phyloP scores from a whole-genome alignment of 1,140 invertebrate species.

The Hycleus phaleratus region DNA sequence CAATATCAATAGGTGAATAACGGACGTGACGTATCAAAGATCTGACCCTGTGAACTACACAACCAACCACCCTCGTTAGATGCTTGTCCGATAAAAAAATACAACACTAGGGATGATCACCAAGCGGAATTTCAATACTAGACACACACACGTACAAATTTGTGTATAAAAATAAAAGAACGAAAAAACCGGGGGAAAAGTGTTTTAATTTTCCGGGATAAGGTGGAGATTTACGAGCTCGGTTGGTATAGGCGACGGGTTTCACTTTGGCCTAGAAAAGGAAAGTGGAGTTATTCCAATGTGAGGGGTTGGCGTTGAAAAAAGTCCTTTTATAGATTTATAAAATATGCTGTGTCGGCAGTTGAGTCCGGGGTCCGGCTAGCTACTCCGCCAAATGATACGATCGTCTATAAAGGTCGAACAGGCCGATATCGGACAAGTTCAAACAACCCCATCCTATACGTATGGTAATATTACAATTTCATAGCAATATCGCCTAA shows the following conservation, averaged over 20 bases:
- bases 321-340: slow-evolving; percentile 13
- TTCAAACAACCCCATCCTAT: slow-evolving; percentile 5
- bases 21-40: slow-evolving; percentile 37
- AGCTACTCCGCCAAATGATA: not conserved
- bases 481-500: not conserved
- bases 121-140: too few species aligned
- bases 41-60: slow-evolving; percentile 23
- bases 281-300: slow-evolving; percentile 3
- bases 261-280: too few species aligned
- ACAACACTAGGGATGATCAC: not conserved
- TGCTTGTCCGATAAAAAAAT: slow-evolving; percentile 30
- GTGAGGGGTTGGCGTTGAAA: slow-evolving; percentile 1
- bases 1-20: slow-evolving; percentile 8
- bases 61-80: slow-evolving; percentile 32
- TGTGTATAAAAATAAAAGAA: too few species aligned
- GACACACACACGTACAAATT: too few species aligned
- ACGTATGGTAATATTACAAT: not conserved
- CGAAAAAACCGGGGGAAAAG: too few species aligned
- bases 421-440: slow-evolving; percentile 1
- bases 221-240: too few species aligned
- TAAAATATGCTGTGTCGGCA: slow-evolving; percentile 16
- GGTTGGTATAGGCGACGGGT: too few species aligned
- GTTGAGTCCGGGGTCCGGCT: slow-evolving; percentile 5
- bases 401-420: slow-evolving; percentile 8
- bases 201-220: too few species aligned